Conservation (phyloP, 2,113 vertebrate species). For the Hippoglossus stenolepis region DNA sequence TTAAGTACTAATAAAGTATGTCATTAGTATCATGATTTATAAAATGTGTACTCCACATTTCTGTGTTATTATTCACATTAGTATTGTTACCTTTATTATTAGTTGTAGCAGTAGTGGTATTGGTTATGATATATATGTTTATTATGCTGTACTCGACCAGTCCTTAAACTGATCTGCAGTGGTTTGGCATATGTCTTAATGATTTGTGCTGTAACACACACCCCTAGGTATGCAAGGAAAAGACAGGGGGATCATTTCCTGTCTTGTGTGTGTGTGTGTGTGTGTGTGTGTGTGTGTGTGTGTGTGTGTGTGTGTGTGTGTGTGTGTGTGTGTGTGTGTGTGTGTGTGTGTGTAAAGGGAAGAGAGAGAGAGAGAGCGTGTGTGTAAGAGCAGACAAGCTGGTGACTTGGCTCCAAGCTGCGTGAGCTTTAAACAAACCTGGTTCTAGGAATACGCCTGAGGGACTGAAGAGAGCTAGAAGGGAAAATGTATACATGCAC, state of each 20-base stretch:
- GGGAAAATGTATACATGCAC: slow-evolving; percentile 40
- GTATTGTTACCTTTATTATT: background rate
- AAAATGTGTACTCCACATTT: too few relatives aligned
- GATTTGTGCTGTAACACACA: slow-evolving; percentile 38
- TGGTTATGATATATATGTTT: background rate
- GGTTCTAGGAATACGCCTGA: slow-evolving; percentile 53
- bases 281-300: slow-evolving; percentile 11
- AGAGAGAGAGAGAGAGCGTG: slow-evolving; percentile 16
- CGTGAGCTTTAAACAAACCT: slow-evolving; percentile 52
- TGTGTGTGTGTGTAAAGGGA: slow-evolving; percentile 14
- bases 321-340: slow-evolving; percentile 3
- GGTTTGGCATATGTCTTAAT: slow-evolving; percentile 33
- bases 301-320: slow-evolving; percentile 1
- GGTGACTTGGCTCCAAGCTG: slow-evolving; percentile 31
- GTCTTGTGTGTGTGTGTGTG: background rate
- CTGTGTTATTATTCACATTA: background rate
- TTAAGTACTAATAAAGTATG: background rate
- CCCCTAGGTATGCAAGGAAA: slow-evolving; percentile 47
- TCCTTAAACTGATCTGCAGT: slow-evolving; percentile 18
- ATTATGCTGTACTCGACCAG: background rate
- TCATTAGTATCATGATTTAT: background rate
- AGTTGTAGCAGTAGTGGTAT: background rate
- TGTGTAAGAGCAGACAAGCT: background rate
- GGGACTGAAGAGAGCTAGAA: slow-evolving; percentile 36
- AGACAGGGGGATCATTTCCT: slow-evolving; percentile 25